Evolutionary conservation across 1,140 invertebrate species (phyloP), one percentile per base, ranked within the genome.

Genomic region (Hylyphantes graminicola): DNA sequence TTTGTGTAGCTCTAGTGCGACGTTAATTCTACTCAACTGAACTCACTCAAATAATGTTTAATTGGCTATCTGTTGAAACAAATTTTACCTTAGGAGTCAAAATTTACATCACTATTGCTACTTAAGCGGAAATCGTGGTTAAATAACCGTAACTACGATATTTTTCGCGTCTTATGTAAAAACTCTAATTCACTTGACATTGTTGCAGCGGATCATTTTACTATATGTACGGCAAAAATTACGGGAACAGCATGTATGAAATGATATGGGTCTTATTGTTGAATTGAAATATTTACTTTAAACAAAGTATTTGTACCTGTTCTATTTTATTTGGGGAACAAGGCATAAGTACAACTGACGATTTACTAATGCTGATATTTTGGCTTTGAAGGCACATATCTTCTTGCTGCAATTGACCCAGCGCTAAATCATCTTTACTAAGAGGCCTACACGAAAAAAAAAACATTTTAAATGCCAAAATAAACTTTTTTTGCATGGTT

Each of bases 401-500:
- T 12, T 87, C 88, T 86, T 90, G 90, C 21, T 87, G 86, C 15
- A 90, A 86, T 64, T 89, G 87, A 9, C 90, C 90, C 86, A 87
- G 89, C 12, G 88, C 89, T 50, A 89, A 61, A 67, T 89, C 89
- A 86, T 90, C 89, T 83, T 87, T 87, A 21, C 89, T 87, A 8
- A 89, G 88, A 19, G 75, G 81, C 48, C 81, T 83, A 59, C 7
- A 65, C 17, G 61, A 64, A 64, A 64, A 64, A 64, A 3, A 9
- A n/a, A 64, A 59, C 5, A 59, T 59, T 59, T 59, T 59, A 3
- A 65, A 19, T 10, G 13, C 48, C 4, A 13, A 65, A 65, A 65
- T 64, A 17, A 17, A 64, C 7, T 65, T 21, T 35, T 10, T 65
- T 8, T 21, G 5, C 17, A 12, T n/a, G n/a, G n/a, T n/a, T n/a